Evolutionary conservation across 2,113 vertebrate species (phyloP), one percentile per base, ranked within the genome.

Genomic region (Tympanuchus pallidicinctus): DNA sequence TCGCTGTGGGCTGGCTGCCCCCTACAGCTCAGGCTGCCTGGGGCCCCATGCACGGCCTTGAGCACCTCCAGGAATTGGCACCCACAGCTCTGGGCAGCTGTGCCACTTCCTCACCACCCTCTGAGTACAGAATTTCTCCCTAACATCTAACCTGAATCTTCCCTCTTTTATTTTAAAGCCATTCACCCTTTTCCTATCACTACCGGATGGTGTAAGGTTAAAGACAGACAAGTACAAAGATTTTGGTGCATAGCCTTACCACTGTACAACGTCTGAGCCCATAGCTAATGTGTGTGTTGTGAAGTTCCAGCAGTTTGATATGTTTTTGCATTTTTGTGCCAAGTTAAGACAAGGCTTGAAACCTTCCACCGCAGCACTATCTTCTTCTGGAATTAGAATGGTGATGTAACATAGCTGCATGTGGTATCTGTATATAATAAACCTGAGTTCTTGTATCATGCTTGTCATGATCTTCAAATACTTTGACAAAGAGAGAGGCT

Each of bases 321-420:
- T 1, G 1, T 27, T 75, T 66, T 50, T 57, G 52, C 52, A 28
- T 9, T 28, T 28, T 54, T 54, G 52, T 54, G 52, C 52, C 27
- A 28, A 30, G 27, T 54, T 17, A 54, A 54, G 52, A 28, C 27
- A 54, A 54, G 52, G 27, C 74, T 34, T 90, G 60, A 60, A 74
- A 10, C 14, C 60, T 95, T 80, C 72, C 34, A 50, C 34, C 38
- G 73, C 20, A 45, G 7, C 1, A 2, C 30, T 86, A 52, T 63
- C 59, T 86, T 82, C 6, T 61, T 82, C 89, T 90, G 81, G 43
- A 92, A 43, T 72, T 75, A 27, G 40, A 60, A 24, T 4, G 25
- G 67, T 88, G 59, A 5, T 30, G 19, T 82, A 59, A 82, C 10
- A 2, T 6, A 84, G 56, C 34, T 57, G 42, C 40, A 64, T 9